A percentile compares a stretch with the other conserved stretches of the same genome.
These are phyloP conservation scores for Lomographa bimaculata DNA, from an alignment of 2,888 invertebrate species.

Conservation along the genomic window DNA sequence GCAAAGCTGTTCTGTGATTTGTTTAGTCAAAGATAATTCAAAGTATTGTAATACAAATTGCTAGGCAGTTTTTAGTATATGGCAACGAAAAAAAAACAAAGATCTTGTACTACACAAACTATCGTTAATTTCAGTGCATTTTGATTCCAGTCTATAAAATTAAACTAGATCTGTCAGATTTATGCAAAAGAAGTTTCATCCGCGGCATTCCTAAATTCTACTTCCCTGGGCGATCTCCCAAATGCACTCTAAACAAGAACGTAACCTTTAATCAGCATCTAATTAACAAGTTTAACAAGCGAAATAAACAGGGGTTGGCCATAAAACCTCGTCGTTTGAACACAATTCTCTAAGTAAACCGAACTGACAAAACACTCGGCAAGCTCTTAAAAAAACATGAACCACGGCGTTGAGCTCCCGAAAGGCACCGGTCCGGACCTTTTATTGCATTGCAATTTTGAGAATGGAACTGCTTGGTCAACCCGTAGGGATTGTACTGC, in stretches of 20 bases:
- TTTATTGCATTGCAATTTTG: constrained; percentile 64
- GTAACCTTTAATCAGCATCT: constrained; percentile 7
- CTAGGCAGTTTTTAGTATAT: too few species aligned
- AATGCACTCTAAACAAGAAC: neutral
- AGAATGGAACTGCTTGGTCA: constrained; percentile 55
- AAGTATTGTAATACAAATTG: too few species aligned
- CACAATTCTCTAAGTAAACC: constrained; percentile 33
- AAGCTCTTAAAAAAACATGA: constrained; percentile 42
- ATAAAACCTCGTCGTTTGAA: constrained; percentile 21
- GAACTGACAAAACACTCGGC: constrained; percentile 35
- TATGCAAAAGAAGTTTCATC: too few species aligned
- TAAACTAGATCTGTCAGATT: too few species aligned
- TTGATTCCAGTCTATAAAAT: too few species aligned
- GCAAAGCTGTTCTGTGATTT: constrained; percentile 15
- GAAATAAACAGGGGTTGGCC: constrained; percentile 13
- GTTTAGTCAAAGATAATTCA: too few species aligned
- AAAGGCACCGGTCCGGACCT: constrained; percentile 38
- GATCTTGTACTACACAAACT: too few species aligned
- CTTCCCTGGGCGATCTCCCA: too few species aligned
- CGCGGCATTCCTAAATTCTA: too few species aligned
- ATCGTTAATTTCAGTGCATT: too few species aligned
- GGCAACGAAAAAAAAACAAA: too few species aligned
- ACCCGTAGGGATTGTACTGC: constrained; percentile 34
- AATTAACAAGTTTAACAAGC: constrained; percentile 25
- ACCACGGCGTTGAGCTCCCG: constrained; percentile 37